phyloP scores from a whole-genome alignment of 2,797 vertebrate genomes.

The Xenopus petersii region DNA sequence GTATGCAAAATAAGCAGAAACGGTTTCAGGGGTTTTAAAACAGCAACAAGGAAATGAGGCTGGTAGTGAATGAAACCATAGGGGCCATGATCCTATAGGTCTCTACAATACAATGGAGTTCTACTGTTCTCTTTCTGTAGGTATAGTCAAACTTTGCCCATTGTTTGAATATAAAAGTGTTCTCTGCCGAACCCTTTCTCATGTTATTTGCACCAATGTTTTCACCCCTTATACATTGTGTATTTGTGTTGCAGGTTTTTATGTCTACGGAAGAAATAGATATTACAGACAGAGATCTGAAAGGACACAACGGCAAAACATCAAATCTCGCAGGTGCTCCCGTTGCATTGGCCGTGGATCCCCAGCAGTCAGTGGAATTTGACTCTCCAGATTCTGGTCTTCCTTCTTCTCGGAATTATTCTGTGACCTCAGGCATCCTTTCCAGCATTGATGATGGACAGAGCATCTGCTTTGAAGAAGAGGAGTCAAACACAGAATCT shows the following conservation, averaged over 20 bases:
- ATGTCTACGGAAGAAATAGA: conserved; percentile 90
- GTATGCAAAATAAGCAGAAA: no score
- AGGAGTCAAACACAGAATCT: conserved; percentile 55
- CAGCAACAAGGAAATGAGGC: no score
- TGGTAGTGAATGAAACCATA: no score
- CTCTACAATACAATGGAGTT: no score
- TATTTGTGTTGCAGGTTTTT: conserved; percentile 76
- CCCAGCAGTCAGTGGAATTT: conserved; percentile 85
- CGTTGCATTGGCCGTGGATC: conserved; percentile 61
- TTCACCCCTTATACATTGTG: neutral
- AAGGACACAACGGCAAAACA: conserved; percentile 62
- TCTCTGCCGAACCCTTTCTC: no score
- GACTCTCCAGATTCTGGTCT: conserved; percentile 95
- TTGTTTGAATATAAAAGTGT: no score
- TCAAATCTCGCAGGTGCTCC: conserved; percentile 60
- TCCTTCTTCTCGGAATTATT: conserved; percentile 93
- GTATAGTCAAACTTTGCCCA: neutral
- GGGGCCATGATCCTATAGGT: no score
- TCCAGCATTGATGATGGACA: conserved; percentile 91
- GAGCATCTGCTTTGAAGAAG: conserved; percentile 78
- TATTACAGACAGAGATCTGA: conserved; percentile 65
- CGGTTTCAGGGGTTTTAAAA: no score
- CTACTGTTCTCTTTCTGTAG: no score
- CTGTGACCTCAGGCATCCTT: conserved; percentile 88
- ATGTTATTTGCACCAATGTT: no score